Evolutionary conservation across 2,888 invertebrate genomes (phyloP), one percentile per base, ranked within the genome.

Genomic region (Herminia tarsipennalis): DNA sequence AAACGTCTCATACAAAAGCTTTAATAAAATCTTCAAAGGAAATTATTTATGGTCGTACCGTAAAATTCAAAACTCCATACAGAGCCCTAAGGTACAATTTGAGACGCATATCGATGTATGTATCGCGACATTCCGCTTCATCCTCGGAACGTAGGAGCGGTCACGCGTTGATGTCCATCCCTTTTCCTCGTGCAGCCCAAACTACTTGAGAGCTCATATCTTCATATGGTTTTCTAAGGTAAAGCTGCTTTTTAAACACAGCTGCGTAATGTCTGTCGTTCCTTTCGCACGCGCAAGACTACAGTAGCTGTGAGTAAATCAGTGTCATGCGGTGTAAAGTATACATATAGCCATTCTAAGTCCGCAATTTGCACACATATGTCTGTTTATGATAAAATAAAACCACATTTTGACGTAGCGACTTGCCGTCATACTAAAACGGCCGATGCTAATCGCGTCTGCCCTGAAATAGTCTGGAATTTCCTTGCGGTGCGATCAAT

Each of bases 381-480:
- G 36, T 42, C 64, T 54, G 43, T 65, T 46, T 56, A 53, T 44
- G 49, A 22, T 18, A 42, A 56, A 66, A 65, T 52, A 60, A 59
- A 66, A 62, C 57, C 36, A 55, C 50, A 64, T 66, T 70, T 61
- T 54, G 49, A 59, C 54, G 55, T 56, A 59, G 62, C 63, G 60
- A 51, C 55, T 51, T 53, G 66, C 65, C 63, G 59, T 57, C 55
- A 70, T 30, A 60, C 55, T 74, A 70, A 70, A 73, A 73, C 71
- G 70, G 66, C 66, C 71, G 62, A 70, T 60, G 77, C 83, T 86
- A 82, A 86, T 82, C 63, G 68, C 56, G 78, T 75, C 73, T 77
- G 68, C 57, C 73, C 81, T 72, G 72, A 86, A 87, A 87, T 88
- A 86, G 80, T 70, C 62, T 70, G 81, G 82, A 80, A 86, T 87